Conservation (phyloP, 2,888 invertebrate species). For the Amaurobius ferox region DNA sequence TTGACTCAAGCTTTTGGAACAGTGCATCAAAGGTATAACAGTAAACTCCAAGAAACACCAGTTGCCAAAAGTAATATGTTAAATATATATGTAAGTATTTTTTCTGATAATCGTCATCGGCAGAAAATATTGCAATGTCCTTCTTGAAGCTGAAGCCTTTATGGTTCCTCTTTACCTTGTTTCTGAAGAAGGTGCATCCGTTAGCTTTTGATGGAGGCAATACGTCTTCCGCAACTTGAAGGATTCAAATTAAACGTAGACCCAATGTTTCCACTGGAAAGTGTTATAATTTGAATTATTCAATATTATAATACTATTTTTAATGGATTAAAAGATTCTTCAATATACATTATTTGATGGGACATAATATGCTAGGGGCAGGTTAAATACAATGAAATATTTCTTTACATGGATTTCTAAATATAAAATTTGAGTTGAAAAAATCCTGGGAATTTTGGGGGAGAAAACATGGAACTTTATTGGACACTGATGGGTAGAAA, state of each 20-base stretch:
- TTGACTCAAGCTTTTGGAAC: slow-evolving; percentile 10
- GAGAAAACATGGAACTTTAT: no score
- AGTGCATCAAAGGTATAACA: slow-evolving; percentile 24
- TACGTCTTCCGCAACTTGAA: slow-evolving; percentile 24
- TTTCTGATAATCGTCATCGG: slow-evolving; percentile 25
- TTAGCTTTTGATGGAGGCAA: slow-evolving; percentile 21
- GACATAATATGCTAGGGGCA: no score
- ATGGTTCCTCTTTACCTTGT: slow-evolving; percentile 18
- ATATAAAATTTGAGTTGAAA: no score
- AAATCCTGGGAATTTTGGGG: no score
- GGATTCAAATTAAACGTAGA: slow-evolving; percentile 52
- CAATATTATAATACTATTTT: no score
- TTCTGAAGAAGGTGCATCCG: slow-evolving; percentile 50
- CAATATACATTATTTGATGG: no score
- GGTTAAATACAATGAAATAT: no score
- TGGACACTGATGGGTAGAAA: no score
- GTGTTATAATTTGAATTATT: background rate
- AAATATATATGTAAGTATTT: slow-evolving; percentile 40
- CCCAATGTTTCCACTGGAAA: slow-evolving; percentile 70
- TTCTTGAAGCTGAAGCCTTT: slow-evolving; percentile 53
- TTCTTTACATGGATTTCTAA: no score
- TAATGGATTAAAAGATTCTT: no score
- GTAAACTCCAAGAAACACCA: slow-evolving; percentile 30
- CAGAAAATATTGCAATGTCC: slow-evolving; percentile 51
- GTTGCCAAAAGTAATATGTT: slow-evolving; percentile 47